Evolutionary conservation across 1,140 invertebrate genomes (phyloP).

Genomic region (Ericerus pela): DNA sequence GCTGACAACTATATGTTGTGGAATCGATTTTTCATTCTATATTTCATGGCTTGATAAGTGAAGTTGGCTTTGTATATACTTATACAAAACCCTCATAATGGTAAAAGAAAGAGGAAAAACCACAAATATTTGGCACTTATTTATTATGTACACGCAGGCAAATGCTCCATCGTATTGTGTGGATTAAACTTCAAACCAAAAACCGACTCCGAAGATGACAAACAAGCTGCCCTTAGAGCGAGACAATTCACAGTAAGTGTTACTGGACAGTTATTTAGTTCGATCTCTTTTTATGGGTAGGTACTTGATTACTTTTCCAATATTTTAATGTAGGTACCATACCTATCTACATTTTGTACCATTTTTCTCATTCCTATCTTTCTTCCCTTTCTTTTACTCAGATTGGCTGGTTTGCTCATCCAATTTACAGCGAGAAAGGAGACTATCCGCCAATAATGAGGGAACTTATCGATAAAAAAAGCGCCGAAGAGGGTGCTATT

Average conservation of each 20-base stretch:
- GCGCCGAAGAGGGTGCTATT: constrained; percentile 37
- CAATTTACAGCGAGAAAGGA: constrained; percentile 41
- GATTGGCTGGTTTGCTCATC: constrained; percentile 41
- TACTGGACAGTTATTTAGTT: not conserved
- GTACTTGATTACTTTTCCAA: not conserved
- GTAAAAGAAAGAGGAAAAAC: no score
- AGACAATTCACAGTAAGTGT: not conserved
- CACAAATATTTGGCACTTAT: no score
- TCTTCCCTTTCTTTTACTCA: constrained; percentile 24
- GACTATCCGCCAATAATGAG: constrained; percentile 46
- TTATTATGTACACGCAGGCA: not conserved
- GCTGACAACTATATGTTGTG: no score
- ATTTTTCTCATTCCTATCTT: not conserved
- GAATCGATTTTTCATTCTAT: no score
- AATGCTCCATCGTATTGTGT: not conserved
- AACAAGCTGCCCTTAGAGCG: not conserved
- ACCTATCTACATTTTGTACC: not conserved
- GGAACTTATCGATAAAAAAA: constrained; percentile 36
- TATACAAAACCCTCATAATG: no score
- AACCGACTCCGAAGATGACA: not conserved
- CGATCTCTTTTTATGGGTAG: not conserved
- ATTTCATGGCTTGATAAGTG: no score
- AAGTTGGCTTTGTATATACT: no score
- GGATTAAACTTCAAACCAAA: not conserved
- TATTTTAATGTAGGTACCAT: not conserved